A percentile compares a stretch with the other conserved stretches of the same genome.
Conservation (phyloP, 2,797 vertebrate genomes). For the Protosalanx chinensis region DNA sequence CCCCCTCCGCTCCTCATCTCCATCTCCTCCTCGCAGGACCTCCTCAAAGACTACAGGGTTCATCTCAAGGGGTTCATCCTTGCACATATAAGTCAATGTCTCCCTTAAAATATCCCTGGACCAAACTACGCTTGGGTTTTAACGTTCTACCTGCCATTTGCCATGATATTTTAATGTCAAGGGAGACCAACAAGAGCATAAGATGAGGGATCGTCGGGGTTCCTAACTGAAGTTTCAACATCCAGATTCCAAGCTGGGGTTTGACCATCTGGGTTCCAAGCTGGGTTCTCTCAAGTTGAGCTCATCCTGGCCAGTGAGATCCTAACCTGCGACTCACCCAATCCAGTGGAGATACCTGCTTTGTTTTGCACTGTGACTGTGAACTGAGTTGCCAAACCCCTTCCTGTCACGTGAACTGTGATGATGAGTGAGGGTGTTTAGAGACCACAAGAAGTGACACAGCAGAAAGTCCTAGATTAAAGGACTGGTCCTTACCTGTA, state of each 20-base stretch:
- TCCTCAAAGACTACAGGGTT: too few species aligned
- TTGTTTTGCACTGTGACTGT: slow-evolving; percentile 27
- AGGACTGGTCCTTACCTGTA: not conserved
- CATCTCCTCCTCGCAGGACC: not conserved
- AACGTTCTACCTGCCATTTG: too few species aligned
- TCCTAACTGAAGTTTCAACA: too few species aligned
- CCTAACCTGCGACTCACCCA: not conserved
- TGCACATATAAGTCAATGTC: slow-evolving; percentile 6
- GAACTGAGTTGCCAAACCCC: not conserved
- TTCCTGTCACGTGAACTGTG: slow-evolving; percentile 5
- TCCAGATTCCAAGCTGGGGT: too few species aligned
- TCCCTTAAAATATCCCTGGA: slow-evolving; percentile 11
- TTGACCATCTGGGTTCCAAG: too few species aligned
- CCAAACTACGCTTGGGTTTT: slow-evolving; percentile 15
- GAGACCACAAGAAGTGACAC: slow-evolving; percentile 16
- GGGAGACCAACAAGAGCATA: slow-evolving; percentile 1
- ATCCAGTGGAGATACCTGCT: not conserved
- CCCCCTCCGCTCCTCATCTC: slow-evolving; percentile 3
- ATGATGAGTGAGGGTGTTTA: slow-evolving; percentile 7
- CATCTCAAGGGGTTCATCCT: not conserved
- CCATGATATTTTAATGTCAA: slow-evolving; percentile 17
- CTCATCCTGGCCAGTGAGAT: not conserved
- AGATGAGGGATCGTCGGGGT: too few species aligned
- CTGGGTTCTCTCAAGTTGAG: too few species aligned
- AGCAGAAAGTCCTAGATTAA: not conserved